A percentile compares a stretch with the other conserved stretches of the same genome.
These are phyloP conservation scores for Pectinophora gossypiella DNA, from an alignment of 1,140 invertebrate species.

Conservation along the genomic window DNA sequence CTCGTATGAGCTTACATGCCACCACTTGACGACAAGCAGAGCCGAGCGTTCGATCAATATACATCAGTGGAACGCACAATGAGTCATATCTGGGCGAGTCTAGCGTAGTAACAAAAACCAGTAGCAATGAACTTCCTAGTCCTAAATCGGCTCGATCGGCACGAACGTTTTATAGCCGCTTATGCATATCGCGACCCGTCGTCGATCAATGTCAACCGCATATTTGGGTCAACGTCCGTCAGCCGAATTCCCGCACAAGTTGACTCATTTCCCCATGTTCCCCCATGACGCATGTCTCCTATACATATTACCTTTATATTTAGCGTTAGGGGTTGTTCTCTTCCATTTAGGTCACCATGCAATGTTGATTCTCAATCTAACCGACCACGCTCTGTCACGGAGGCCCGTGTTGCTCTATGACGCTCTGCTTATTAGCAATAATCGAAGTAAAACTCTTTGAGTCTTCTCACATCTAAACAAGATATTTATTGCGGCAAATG, in stretches of 20 bases:
- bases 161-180: constrained; percentile 49
- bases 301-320: background rate
- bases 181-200: constrained; percentile 58
- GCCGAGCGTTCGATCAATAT: background rate
- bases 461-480: too few relatives aligned
- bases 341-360: too few relatives aligned
- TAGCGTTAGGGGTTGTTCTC: background rate
- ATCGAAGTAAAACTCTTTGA: too few relatives aligned
- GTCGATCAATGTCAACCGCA: constrained; percentile 73
- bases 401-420: too few relatives aligned
- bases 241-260: constrained; percentile 58
- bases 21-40: background rate
- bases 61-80: constrained; percentile 13
- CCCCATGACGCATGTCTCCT: constrained; percentile 23
- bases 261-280: constrained; percentile 44
- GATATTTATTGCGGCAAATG: too few relatives aligned
- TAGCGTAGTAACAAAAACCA: constrained; percentile 44
- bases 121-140: constrained; percentile 57
- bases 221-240: constrained; percentile 71
- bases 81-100: constrained; percentile 45
- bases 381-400: too few relatives aligned
- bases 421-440: too few relatives aligned
- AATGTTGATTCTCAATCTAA: too few relatives aligned
- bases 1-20: background rate
- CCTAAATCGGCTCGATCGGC: constrained; percentile 39